Evolutionary conservation across 2,113 vertebrate genomes (phyloP), one percentile per base, ranked within the genome.

Genomic region (Syrmaticus mikado): DNA sequence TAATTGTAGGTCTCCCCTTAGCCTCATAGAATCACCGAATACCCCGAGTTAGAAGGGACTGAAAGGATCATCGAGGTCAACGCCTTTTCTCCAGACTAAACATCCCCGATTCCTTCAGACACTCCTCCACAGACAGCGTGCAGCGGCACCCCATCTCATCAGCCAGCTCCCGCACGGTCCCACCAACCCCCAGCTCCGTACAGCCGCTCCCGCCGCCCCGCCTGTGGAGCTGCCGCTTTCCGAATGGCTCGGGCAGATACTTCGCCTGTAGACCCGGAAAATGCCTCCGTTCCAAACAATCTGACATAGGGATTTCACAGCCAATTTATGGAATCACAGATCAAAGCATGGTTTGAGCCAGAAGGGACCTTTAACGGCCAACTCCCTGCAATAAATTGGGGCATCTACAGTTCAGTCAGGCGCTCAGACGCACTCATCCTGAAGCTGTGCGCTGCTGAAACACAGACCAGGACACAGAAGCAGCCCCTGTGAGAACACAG

Each of bases 401-500:
- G 11, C 13, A 50, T 13, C 48, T 50, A 50, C 48, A 28, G 52
- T 27, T 28, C 25, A 14, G 27, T 15, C 52, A 53, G 52, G 27
- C 9, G 27, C 52, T 53, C 25, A 28, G 25, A 53, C 25, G 25
- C 50, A 27, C 10, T 4, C 50, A 11, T 34, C 18, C 20, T 8
- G 60, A n/a, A 52, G 48, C 30, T 15, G 30, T 5, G 45, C 34
- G 53, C 17, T 58, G 74, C 55, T n/a, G 36, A 18, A 41, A 77
- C 48, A 1, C 0, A 6, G 28, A 11, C 38, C 27, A 3, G n/a
- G 1, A 10, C 41, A 30, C 1, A 6, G 27, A 21, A 11, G 8
- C 13, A 3, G 2, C 0, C 1, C 1, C 0, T 16, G 32, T 0
- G 0, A n/a, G 28, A 13, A 13, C 2, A 4, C 14, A 13, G 57